Evolutionary conservation across 2,888 invertebrate species (phyloP).

Genomic region (Endotricha flammealis): DNA sequence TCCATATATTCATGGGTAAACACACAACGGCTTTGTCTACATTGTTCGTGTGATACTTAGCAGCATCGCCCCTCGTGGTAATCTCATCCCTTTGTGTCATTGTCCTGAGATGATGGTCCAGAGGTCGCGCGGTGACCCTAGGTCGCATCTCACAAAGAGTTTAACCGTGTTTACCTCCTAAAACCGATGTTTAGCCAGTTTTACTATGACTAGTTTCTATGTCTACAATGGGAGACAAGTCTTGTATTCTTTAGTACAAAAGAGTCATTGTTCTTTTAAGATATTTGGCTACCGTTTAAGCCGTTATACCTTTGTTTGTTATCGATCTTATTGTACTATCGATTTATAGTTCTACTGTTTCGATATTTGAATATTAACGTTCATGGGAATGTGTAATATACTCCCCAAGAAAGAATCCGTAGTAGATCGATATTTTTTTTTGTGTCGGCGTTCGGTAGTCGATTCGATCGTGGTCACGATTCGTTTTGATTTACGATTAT

Average conservation of each 20-base stretch:
- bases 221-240: slow-evolving; percentile 44
- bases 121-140: slow-evolving; percentile 63
- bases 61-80: slow-evolving; percentile 67
- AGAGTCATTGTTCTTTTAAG: slow-evolving; percentile 57
- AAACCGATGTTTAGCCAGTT: slow-evolving; percentile 52
- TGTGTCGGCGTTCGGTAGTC: slow-evolving; percentile 25
- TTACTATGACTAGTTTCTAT: slow-evolving; percentile 28
- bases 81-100: slow-evolving; percentile 59
- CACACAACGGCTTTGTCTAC: slow-evolving; percentile 71
- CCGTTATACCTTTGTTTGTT: slow-evolving; percentile 63
- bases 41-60: slow-evolving; percentile 72
- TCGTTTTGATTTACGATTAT: slow-evolving; percentile 42
- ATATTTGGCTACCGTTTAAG: slow-evolving; percentile 69
- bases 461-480: slow-evolving; percentile 19
- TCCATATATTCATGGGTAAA: slow-evolving; percentile 76
- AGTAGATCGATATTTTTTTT: too few species aligned
- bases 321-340: too few species aligned
- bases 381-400: slow-evolving; percentile 72
- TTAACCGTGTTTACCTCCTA: slow-evolving; percentile 58
- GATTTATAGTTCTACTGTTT: slow-evolving; percentile 62
- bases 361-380: slow-evolving; percentile 59
- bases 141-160: slow-evolving; percentile 59
- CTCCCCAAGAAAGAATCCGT: too few species aligned
- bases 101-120: slow-evolving; percentile 52
- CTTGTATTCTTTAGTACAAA: slow-evolving; percentile 45